Evolutionary conservation across 2,888 invertebrate genomes (phyloP), one percentile per base, ranked within the genome.

Genomic region (Ochlodes sylvanus): DNA sequence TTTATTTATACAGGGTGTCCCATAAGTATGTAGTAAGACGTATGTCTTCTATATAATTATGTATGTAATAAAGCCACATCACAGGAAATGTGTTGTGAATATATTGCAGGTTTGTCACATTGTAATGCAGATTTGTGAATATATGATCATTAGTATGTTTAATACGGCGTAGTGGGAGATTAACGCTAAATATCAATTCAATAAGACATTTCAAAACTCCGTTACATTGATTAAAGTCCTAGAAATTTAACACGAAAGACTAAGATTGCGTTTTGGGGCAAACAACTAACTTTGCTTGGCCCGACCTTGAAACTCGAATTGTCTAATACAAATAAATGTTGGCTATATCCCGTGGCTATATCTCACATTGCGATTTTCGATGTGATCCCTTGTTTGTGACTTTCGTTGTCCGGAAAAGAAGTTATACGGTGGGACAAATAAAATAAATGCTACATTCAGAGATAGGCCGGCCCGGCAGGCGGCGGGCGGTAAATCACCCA

Each of bases 361-460:
- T 10, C 21, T 12, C n/a, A 50, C 61, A 50, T 19, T 38, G 44
- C 17, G 34, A 19, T 34, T 32, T 47, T 44, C 32, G 32, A 60
- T 47, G 44, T 4, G 44, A 60, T 15, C 32, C 32, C 4, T 47
- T 12, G 15, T 21, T 47, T 12, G 15, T 47, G 60, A 60, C 47
- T 44, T 42, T 58, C 27, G 15, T 44, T 17, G 14, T 50, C 61
- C 34, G 17, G 61, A 17, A 34, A 47, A 19, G 7, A 38, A 62
- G 34, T 62, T 61, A 50, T 61, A 34, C 61, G 32, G 34, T 14
- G 34, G 50, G 34, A 47, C 34, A 62, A 62, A 62, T 62, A 62
- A 50, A 62, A 61, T 60, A 60, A 54, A 61, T 50, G 50, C 32
- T 19, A 32, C 47, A 17, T 61, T 38, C 38, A 14, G 34, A 50